Conservation (phyloP, 2,888 invertebrate species). For the Coelopa pilipes region DNA sequence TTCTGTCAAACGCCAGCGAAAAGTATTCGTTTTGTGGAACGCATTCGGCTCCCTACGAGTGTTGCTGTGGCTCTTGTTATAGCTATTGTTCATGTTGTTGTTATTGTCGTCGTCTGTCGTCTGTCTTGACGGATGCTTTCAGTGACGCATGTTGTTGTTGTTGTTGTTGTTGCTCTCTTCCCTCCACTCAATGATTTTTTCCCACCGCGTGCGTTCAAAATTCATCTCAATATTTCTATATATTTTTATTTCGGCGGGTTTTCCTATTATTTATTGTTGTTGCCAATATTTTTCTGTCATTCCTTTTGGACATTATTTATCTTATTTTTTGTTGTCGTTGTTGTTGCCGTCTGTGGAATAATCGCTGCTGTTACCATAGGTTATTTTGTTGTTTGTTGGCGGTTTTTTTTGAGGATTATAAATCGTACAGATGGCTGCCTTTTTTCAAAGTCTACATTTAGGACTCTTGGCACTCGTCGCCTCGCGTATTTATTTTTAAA, state of each 20-base stretch:
- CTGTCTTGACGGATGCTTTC: not conserved
- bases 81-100: not conserved
- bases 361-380: not conserved
- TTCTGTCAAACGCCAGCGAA: no score
- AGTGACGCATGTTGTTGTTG: constrained; percentile 3
- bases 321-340: no score
- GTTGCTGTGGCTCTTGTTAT: not conserved
- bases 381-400: not conserved
- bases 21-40: no score
- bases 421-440: no score
- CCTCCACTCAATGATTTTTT: no score
- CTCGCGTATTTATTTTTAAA: no score
- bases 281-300: not conserved
- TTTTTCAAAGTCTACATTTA: no score
- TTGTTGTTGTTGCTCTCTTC: not conserved
- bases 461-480: no score
- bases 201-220: not conserved
- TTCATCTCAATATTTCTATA: not conserved
- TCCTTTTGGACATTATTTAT: no score
- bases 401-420: no score
- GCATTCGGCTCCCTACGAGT: not conserved
- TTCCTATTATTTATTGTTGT: not conserved
- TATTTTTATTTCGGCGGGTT: not conserved
- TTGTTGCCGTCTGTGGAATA: not conserved
- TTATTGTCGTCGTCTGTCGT: no score